Evolutionary conservation across 1,140 invertebrate species (phyloP).

Genomic region (Drosophila ficusphila): DNA sequence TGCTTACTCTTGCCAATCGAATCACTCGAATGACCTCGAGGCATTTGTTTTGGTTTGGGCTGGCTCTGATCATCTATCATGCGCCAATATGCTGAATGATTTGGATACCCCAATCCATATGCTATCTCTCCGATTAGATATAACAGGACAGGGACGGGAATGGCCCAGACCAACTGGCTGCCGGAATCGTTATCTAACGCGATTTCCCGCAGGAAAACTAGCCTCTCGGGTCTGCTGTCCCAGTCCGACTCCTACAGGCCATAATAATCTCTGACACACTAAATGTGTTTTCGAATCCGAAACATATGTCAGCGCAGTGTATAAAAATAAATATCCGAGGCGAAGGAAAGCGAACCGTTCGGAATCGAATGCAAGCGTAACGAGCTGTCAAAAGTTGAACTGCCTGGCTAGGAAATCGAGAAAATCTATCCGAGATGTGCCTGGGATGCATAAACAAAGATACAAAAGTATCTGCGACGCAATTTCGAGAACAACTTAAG

Average conservation of each 20-base stretch:
- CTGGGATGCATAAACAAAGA: constrained; percentile 55
- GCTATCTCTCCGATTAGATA: constrained; percentile 7
- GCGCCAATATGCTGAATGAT: background rate
- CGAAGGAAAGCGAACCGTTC: background rate
- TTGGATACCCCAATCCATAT: background rate
- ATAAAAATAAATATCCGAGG: constrained; percentile 51
- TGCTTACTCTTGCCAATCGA: background rate
- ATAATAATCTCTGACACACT: constrained; percentile 55
- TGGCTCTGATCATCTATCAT: background rate
- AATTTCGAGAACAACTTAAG: constrained; percentile 43
- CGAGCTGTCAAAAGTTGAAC: constrained; percentile 22
- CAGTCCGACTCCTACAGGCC: constrained; percentile 2
- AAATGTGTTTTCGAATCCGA: constrained; percentile 57
- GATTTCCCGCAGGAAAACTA: constrained; percentile 16
- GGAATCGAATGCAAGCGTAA: constrained; percentile 11
- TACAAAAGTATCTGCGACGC: constrained; percentile 62
- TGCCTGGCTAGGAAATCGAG: constrained; percentile 6
- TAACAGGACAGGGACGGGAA: background rate
- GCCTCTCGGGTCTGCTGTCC: background rate
- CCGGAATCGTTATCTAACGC: constrained; percentile 25
- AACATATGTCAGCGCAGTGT: constrained; percentile 59
- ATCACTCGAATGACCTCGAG: constrained; percentile 11
- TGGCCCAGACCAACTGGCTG: constrained; percentile 14
- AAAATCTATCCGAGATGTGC: constrained; percentile 15
- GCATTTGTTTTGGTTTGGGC: background rate